phyloP scores from a whole-genome alignment of 2,113 vertebrate genomes.

The Marcusenius ussheri region DNA sequence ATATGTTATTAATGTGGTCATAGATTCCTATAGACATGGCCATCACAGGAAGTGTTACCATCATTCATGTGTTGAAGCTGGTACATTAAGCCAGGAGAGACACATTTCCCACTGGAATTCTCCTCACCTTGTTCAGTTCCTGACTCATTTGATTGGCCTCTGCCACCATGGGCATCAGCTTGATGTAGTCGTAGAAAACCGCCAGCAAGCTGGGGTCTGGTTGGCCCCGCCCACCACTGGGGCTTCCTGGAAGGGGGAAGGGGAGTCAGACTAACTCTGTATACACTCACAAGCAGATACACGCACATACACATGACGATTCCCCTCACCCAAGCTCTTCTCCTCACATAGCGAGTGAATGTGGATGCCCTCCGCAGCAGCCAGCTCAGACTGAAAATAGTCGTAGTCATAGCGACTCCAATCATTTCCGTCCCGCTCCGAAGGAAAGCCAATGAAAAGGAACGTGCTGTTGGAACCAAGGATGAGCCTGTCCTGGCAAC shows the following conservation, averaged over 20 bases:
- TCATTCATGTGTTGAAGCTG: neutral
- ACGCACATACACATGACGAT: neutral
- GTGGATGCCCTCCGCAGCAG: conserved; percentile 68
- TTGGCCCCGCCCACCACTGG: conserved; percentile 39
- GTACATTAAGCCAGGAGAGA: neutral
- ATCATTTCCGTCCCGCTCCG: conserved; percentile 64
- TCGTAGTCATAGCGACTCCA: conserved; percentile 73
- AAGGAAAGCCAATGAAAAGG: conserved; percentile 73
- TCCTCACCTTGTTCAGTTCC: conserved; percentile 70
- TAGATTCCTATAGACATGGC: neutral
- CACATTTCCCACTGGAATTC: neutral
- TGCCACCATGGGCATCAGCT: conserved; percentile 73
- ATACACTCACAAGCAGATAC: neutral
- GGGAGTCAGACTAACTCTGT: neutral
- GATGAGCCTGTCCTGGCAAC: conserved; percentile 68
- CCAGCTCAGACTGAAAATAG: conserved; percentile 79
- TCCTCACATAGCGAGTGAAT: conserved; percentile 19
- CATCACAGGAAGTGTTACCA: neutral
- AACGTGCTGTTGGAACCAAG: conserved; percentile 76
- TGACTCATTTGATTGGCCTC: conserved; percentile 84
- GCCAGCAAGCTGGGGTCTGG: conserved; percentile 70
- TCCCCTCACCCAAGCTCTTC: neutral
- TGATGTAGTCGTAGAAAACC: conserved; percentile 77
- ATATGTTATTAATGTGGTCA: neutral
- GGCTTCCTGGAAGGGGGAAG: conserved; percentile 43